Evolutionary conservation across 1,140 invertebrate genomes (phyloP).

Genomic region (Cataglyphis hispanica): DNA sequence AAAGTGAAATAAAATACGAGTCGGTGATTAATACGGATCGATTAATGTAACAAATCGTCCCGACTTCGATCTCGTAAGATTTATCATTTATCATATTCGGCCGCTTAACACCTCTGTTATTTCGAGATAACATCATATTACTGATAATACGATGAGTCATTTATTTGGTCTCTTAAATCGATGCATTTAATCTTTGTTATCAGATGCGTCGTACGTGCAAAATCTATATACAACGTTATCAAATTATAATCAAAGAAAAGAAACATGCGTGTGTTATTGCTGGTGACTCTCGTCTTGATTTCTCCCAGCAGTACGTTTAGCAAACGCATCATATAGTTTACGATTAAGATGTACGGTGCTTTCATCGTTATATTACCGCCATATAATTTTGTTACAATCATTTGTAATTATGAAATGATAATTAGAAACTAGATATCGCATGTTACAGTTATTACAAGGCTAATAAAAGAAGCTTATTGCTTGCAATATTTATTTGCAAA

Average conservation of each 20-base stretch:
- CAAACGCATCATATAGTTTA: slow-evolving; percentile 45
- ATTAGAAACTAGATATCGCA: slow-evolving; percentile 46
- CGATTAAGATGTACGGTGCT: slow-evolving; percentile 31
- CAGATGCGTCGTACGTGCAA: background rate
- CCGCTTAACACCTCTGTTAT: slow-evolving; percentile 50
- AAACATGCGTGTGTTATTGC: background rate
- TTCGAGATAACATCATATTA: slow-evolving; percentile 24
- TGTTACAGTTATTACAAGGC: background rate
- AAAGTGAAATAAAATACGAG: slow-evolving; percentile 33
- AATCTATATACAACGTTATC: slow-evolving; percentile 41
- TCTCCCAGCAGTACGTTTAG: slow-evolving; percentile 26
- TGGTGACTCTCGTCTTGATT: slow-evolving; percentile 4
- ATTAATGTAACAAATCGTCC: slow-evolving; percentile 15
- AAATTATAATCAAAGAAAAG: slow-evolving; percentile 53
- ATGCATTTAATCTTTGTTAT: slow-evolving; percentile 30
- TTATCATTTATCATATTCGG: slow-evolving; percentile 43
- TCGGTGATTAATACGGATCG: background rate
- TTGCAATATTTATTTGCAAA: background rate
- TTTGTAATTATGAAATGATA: slow-evolving; percentile 41
- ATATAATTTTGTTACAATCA: slow-evolving; percentile 25
- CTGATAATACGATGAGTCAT: slow-evolving; percentile 24
- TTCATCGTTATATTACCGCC: slow-evolving; percentile 18
- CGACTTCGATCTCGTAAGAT: slow-evolving; percentile 14
- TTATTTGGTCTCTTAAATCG: slow-evolving; percentile 50
- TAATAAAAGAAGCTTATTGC: background rate